Conservation (phyloP, 2,113 vertebrate species). For the Mesembrinibis cayennensis region DNA sequence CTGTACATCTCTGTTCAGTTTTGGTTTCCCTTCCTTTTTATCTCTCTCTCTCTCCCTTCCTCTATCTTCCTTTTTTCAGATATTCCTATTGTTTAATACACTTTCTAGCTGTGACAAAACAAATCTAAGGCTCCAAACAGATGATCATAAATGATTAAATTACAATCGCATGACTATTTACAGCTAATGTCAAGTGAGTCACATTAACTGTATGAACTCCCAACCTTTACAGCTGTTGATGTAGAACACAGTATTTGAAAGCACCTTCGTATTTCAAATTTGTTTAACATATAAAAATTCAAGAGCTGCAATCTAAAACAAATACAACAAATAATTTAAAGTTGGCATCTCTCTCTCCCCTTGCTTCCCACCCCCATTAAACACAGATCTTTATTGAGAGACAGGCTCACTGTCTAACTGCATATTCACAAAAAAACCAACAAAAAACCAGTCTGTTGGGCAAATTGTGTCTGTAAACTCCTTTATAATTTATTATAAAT, state of each 20-base stretch:
- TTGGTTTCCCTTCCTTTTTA: not conserved
- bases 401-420: not conserved
- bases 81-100: not conserved
- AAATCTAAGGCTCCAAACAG: not conserved
- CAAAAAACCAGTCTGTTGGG: not conserved
- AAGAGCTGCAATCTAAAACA: not conserved
- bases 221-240: not conserved
- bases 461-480: not conserved
- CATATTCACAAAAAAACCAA: not conserved
- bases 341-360: not conserved
- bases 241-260: not conserved
- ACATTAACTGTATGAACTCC: not conserved
- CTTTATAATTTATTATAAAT: not conserved
- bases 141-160: not conserved
- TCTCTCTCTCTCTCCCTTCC: not conserved
- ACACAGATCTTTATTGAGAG: not conserved
- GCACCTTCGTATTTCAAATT: not conserved
- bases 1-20: not conserved
- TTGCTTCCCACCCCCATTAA: not conserved
- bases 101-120: not conserved
- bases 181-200: not conserved
- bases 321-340: not conserved
- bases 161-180: not conserved
- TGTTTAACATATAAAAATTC: not conserved
- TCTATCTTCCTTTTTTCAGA: not conserved